phyloP scores from a whole-genome alignment of 2,113 vertebrate genomes.

The Hemiprocne comata region DNA sequence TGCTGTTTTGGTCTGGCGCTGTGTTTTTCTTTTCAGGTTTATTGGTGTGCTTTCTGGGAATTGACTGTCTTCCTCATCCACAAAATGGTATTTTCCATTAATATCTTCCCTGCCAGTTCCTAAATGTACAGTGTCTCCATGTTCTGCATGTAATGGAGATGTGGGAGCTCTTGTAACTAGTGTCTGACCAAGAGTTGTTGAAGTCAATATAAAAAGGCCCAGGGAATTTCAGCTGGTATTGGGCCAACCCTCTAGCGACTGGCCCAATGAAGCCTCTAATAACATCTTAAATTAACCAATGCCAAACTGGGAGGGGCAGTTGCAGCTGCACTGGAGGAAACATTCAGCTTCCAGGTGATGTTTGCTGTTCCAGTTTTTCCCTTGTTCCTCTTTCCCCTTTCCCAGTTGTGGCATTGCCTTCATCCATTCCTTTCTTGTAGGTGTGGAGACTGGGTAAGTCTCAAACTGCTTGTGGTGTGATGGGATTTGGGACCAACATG shows the following conservation, averaged over 20 bases:
- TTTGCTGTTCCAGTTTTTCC: background rate
- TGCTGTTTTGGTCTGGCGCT: background rate
- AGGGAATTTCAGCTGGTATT: background rate
- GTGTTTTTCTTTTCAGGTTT: background rate
- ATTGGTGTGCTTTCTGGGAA: background rate
- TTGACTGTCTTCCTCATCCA: background rate
- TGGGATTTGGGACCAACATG: constrained; percentile 38
- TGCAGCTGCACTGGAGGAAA: constrained; percentile 19
- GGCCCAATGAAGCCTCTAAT: background rate
- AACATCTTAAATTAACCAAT: background rate
- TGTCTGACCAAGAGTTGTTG: background rate
- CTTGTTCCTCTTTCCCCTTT: background rate
- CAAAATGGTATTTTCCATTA: background rate
- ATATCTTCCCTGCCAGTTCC: background rate
- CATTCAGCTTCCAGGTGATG: background rate
- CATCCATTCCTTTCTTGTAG: background rate
- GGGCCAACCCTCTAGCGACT: background rate
- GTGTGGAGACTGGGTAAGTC: constrained; percentile 10
- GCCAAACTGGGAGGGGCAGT: constrained; percentile 11
- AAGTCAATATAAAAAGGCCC: background rate
- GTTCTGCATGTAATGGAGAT: background rate
- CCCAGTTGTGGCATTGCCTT: constrained; percentile 14
- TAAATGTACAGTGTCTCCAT: background rate
- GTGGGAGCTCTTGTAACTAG: background rate
- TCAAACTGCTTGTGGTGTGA: constrained; percentile 22